phyloP scores from a whole-genome alignment of 92 coral and sea anemone species.

The Zoanthus sociatus region DNA sequence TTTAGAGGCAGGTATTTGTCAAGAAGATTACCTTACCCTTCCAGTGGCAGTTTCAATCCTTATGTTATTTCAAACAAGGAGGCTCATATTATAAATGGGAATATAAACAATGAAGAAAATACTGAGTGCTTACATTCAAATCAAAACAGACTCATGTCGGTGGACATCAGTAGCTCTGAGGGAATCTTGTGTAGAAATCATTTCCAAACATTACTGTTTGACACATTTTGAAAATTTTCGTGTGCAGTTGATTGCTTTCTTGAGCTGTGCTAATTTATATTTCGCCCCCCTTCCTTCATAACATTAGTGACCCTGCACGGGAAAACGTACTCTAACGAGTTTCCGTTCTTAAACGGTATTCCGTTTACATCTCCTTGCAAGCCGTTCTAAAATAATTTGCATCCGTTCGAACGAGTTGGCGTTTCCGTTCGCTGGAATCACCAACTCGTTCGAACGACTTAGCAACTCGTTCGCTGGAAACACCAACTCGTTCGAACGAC shows the following conservation, averaged over 20 bases:
- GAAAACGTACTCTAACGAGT: no score
- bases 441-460: no score
- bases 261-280: conserved; percentile 56
- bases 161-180: not conserved
- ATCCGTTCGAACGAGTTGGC: no score
- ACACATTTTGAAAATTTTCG: conserved; percentile 64
- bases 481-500: no score
- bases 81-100: conserved; percentile 61
- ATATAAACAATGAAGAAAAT: not conserved
- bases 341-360: no score
- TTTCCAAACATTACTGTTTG: conserved; percentile 70
- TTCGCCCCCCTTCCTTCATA: conserved; percentile 49
- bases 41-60: conserved; percentile 45
- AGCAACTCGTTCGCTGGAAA: no score
- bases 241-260: conserved; percentile 82
- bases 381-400: no score
- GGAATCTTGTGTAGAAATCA: conserved; percentile 31
- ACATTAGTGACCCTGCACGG: no score
- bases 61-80: conserved; percentile 57
- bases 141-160: no score
- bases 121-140: not conserved
- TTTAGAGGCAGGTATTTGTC: conserved; percentile 64
- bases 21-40: conserved; percentile 53
- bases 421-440: no score
- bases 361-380: no score